Conservation (phyloP, 2,797 vertebrate genomes). For the Buceros bicornis region DNA sequence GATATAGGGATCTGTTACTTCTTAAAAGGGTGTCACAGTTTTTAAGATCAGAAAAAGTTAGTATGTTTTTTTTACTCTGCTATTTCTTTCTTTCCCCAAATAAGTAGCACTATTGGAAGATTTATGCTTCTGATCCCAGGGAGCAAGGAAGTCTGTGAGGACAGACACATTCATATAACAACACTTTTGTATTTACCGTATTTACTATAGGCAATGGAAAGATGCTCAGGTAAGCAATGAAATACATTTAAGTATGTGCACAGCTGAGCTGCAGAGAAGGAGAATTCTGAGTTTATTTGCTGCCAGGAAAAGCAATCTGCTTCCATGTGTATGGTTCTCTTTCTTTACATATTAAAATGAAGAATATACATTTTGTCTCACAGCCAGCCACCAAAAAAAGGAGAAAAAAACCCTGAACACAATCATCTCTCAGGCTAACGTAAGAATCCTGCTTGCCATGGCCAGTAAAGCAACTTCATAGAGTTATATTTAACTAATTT, state of each 20-base stretch:
- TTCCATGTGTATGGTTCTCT: not conserved
- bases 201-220: not conserved
- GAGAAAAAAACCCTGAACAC: not conserved
- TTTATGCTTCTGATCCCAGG: not conserved
- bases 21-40: not conserved
- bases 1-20: not conserved
- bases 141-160: not conserved
- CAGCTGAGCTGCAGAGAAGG: not conserved
- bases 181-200: not conserved
- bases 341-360: not conserved
- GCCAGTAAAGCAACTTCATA: not conserved
- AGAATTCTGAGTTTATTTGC: not conserved
- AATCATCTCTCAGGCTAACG: not conserved
- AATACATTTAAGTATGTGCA: not conserved
- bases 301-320: not conserved
- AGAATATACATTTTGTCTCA: not conserved
- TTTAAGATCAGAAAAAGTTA: not conserved
- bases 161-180: not conserved
- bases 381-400: not conserved
- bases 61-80: not conserved
- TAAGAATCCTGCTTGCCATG: not conserved
- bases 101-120: not conserved
- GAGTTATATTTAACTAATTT: slow-evolving; percentile 36
- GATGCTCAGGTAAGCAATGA: not conserved
- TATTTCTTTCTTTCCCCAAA: not conserved